A percentile compares a stretch with the other conserved stretches of the same genome.
Conservation (phyloP, 2,888 invertebrate genomes). For the Euspilapteryx auroguttella region DNA sequence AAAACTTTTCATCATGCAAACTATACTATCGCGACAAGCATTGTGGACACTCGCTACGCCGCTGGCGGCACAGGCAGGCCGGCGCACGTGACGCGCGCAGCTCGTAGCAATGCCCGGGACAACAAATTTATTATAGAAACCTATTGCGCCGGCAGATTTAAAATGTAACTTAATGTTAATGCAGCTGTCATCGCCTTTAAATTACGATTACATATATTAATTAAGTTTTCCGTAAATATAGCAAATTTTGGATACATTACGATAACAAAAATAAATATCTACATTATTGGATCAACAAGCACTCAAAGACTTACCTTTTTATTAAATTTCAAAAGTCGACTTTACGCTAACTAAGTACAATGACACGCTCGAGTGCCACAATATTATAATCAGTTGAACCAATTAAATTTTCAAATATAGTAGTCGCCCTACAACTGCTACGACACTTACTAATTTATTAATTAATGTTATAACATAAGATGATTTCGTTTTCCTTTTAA, state of each 20-base stretch:
- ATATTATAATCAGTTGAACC: no score
- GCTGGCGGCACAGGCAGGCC: no score
- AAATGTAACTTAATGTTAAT: no score
- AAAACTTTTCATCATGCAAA: conserved; percentile 42
- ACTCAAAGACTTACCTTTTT: conserved; percentile 25
- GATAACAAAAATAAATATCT: conserved; percentile 62
- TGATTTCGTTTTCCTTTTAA: conserved; percentile 15
- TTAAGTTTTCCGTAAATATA: conserved; percentile 37
- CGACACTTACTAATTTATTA: conserved; percentile 4
- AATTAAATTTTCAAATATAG: no score
- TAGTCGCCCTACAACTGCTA: no score
- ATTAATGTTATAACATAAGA: conserved; percentile 11
- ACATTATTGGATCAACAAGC: conserved; percentile 55
- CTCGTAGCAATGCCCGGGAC: no score
- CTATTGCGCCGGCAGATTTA: no score
- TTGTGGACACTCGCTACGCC: not conserved
- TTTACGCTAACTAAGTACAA: conserved; percentile 57
- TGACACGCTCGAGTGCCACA: conserved; percentile 24
- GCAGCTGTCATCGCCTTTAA: no score
- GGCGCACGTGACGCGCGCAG: no score
- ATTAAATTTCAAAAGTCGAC: conserved; percentile 43
- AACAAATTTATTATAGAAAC: no score
- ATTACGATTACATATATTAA: conserved; percentile 25
- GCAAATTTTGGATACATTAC: conserved; percentile 48
- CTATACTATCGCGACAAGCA: conserved; percentile 46